Evolutionary conservation across 2,888 invertebrate species (phyloP).

Genomic region (Harpalus rufipes): DNA sequence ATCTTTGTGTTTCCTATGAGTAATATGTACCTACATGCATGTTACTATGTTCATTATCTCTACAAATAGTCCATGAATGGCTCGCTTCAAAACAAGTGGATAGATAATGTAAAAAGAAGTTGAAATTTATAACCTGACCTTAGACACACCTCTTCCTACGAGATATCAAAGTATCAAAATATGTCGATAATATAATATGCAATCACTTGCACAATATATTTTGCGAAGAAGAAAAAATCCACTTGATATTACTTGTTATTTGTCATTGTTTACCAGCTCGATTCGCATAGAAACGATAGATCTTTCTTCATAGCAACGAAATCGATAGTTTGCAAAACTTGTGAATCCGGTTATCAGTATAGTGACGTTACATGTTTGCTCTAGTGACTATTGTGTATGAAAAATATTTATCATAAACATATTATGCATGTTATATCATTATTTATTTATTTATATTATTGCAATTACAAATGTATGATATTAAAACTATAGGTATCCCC

Average conservation of each 20-base stretch:
- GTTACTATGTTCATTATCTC: not conserved
- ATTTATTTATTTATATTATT: not conserved
- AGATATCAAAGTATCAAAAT: not conserved
- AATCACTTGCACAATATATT: conserved; percentile 25
- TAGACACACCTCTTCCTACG: conserved; percentile 2
- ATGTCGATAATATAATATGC: not conserved
- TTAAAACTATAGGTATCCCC: too few relatives aligned
- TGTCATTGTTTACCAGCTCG: conserved; percentile 10
- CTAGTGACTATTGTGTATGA: not conserved
- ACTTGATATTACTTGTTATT: conserved; percentile 19
- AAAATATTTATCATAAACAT: conserved; percentile 1
- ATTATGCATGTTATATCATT: conserved; percentile 1
- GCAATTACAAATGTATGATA: not conserved
- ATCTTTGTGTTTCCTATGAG: too few relatives aligned
- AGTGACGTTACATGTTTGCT: conserved; percentile 26
- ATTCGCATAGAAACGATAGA: conserved; percentile 19
- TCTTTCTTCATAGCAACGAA: conserved; percentile 37
- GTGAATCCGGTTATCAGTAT: conserved; percentile 44
- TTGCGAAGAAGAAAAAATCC: not conserved
- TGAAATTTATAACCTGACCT: not conserved
- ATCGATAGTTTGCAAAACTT: conserved; percentile 33
- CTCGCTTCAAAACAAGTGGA: not conserved
- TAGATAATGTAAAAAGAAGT: not conserved
- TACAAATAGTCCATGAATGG: not conserved
- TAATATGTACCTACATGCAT: not conserved